Base-by-base conservation (phyloP, 2,797 vertebrate species). In the Pseudomugil tenellus region DNA sequence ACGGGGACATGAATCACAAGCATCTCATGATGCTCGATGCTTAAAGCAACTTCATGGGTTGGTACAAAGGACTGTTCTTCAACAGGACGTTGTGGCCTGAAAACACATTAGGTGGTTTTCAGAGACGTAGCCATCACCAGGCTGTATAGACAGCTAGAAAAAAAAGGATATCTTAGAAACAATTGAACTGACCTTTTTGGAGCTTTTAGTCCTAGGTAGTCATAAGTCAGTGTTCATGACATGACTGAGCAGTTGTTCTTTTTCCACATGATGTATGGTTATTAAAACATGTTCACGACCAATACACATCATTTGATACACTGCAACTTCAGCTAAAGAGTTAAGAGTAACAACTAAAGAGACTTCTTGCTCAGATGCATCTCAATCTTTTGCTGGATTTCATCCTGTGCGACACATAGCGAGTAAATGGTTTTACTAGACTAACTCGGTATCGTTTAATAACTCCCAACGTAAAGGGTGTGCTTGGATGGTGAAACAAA, bases 1-100 rank as follows among this genome's bases (percentile, higher is more conserved):
- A 57, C 25, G 70, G 21, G 16, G 29, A 56, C 66, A 68, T 66
- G 53, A 74, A 41, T 63, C 60, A 63, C 29, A 58, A 64, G 53
- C 32, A 61, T 12, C 23, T 57, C 31, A 37, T 25, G 35, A 64
- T 62, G 39, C 76, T 58, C 51, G 43, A 41, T 37, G 48, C 60
- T 11, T 49, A 1, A 51, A 51, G 49, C 21, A 53, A 9, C 26
- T 17, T 17, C 43, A 67, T 57, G 41, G 19, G 43, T n/a, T 46
- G 43, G 21, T 21, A 17, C 19, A 21, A 46, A 19, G 43, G 43
- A 6, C 8, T 21, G 19, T n/a, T 10, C n/a, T 2, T n/a, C 8
- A n/a, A n/a, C 19, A 8, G 41, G 41, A 46, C 14, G n/a, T 43
- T 43, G 19, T 46, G 43, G 43, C 43, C 43, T 8, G 41, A 7